A percentile compares a stretch with the other conserved stretches of the same genome.
phyloP scores from a whole-genome alignment of 2,113 vertebrate species.

The Microcebus lehilahytsara region DNA sequence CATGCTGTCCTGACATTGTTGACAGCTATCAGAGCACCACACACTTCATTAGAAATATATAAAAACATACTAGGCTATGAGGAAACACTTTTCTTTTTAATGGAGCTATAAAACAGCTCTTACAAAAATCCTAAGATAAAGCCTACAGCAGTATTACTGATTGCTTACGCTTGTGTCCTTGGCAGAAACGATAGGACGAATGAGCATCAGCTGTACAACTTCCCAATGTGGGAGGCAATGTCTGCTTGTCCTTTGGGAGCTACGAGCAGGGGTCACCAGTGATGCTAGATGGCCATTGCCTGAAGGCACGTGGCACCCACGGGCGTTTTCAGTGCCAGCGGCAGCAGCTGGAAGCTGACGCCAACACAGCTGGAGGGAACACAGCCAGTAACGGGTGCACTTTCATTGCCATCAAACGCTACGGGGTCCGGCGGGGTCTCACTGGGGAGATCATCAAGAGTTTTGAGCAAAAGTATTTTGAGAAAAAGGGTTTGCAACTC shows the following conservation, averaged over 20 bases:
- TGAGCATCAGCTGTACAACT: not conserved
- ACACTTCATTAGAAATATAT: not conserved
- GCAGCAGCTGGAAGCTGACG: not conserved
- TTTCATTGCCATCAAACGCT: conserved; percentile 89
- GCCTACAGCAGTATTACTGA: not conserved
- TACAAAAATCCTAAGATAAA: not conserved
- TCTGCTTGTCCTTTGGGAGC: not conserved
- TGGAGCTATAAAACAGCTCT: not conserved
- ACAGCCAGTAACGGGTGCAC: conserved; percentile 82
- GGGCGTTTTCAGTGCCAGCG: not conserved
- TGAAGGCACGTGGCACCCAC: not conserved
- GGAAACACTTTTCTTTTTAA: not conserved
- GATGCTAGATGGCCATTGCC: accelerated
- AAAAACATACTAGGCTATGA: not conserved
- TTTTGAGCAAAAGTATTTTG: conserved; percentile 84
- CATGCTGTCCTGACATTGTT: not conserved
- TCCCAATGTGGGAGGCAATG: not conserved
- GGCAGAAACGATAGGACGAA: not conserved
- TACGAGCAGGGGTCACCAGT: not conserved
- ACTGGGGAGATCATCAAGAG: conserved; percentile 87
- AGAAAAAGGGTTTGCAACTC: conserved; percentile 84
- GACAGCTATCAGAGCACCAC: not conserved
- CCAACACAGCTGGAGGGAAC: not conserved
- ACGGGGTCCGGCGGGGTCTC: conserved; percentile 87
- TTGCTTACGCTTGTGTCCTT: not conserved